Evolutionary conservation across 1,140 invertebrate genomes (phyloP).

Genomic region (Cotesia chilonis): DNA sequence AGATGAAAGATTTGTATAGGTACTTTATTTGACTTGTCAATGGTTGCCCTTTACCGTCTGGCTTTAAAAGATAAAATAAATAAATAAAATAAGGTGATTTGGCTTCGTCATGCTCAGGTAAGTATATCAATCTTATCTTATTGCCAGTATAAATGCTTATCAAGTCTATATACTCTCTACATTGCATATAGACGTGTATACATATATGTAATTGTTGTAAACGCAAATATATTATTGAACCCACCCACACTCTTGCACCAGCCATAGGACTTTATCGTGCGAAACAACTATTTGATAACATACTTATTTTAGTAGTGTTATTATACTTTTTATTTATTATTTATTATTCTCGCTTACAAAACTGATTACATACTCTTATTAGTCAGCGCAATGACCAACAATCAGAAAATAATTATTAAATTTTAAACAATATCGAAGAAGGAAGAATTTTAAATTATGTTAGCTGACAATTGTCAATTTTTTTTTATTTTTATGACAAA

Average conservation of each 20-base stretch:
- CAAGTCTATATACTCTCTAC: background rate
- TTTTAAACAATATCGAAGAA: too few species aligned
- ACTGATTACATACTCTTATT: conserved; percentile 21
- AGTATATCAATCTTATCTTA: conserved; percentile 20
- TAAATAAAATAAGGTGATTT: background rate
- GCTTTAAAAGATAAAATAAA: conserved; percentile 3
- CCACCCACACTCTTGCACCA: conserved; percentile 3
- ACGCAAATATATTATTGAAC: conserved; percentile 14
- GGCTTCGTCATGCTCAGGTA: conserved; percentile 13
- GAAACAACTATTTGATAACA: conserved; percentile 11
- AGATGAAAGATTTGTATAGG: too few species aligned
- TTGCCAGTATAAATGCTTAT: conserved; percentile 8
- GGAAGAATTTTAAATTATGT: background rate
- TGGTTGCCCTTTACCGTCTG: background rate
- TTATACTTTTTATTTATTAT: background rate
- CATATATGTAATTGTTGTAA: background rate
- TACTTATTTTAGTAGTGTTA: background rate
- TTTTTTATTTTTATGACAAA: too few species aligned
- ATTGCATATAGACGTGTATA: background rate
- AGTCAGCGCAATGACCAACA: background rate
- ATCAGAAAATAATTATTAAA: too few species aligned
- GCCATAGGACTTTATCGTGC: conserved; percentile 16
- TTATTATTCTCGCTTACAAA: background rate
- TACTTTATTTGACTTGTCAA: too few species aligned
- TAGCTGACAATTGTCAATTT: too few species aligned